A percentile compares a stretch with the other conserved stretches of the same genome.
Evolutionary conservation across 2,113 vertebrate species (phyloP).

Genomic region (Tachysurus fulvidraco): DNA sequence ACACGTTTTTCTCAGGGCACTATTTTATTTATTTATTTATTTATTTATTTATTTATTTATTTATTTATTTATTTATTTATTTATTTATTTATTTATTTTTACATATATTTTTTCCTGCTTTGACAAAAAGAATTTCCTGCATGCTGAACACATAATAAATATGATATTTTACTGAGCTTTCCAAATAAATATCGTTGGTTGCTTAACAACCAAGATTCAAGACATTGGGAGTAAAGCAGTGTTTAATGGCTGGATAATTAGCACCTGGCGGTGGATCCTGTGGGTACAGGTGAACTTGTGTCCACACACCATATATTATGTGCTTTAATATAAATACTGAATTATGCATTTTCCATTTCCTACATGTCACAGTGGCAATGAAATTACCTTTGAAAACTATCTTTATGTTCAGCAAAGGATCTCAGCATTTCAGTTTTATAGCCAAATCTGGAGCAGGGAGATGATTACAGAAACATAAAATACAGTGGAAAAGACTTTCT

Average conservation of each 20-base stretch:
- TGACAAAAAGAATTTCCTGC: slow-evolving; percentile 35
- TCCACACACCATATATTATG: slow-evolving; percentile 40
- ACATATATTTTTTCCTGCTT: slow-evolving; percentile 51
- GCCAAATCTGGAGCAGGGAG: neutral
- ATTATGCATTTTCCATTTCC: slow-evolving; percentile 54
- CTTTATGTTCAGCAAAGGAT: slow-evolving; percentile 27
- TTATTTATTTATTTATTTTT: neutral
- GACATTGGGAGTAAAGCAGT: slow-evolving; percentile 1
- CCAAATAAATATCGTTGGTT: neutral
- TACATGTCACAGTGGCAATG: slow-evolving; percentile 21
- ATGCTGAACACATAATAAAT: slow-evolving; percentile 31
- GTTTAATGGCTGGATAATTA: slow-evolving; percentile 17
- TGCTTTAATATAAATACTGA: slow-evolving; percentile 49
- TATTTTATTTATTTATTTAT: slow-evolving; percentile 46
- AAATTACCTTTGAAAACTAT: slow-evolving; percentile 39
- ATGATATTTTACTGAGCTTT: neutral
- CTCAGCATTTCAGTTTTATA: slow-evolving; percentile 3
- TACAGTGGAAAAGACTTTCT: slow-evolving; percentile 2
- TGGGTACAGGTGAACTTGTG: slow-evolving; percentile 32
- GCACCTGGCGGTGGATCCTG: slow-evolving; percentile 11
- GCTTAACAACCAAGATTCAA: neutral
- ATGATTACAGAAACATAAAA: neutral
- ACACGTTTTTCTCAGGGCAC: slow-evolving; percentile 68
- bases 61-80: neutral
- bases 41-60: neutral